These are phyloP conservation scores for Philopotamus ludificatus DNA, from an alignment of 1,140 invertebrate genomes.

Conservation along the genomic window DNA sequence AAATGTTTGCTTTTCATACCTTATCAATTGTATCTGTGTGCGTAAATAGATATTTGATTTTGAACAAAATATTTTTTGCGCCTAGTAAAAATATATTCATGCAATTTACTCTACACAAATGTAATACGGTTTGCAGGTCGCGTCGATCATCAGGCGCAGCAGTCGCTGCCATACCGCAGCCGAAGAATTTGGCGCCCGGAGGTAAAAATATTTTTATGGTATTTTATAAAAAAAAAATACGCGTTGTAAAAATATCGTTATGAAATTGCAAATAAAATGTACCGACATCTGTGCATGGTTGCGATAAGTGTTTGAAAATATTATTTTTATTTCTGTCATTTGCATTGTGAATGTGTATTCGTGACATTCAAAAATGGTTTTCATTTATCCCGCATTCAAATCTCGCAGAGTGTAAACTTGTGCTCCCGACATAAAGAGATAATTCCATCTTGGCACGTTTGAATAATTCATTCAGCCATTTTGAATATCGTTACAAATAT, in stretches of 20 bases:
- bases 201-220: conserved; percentile 54
- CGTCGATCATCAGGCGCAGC: conserved; percentile 72
- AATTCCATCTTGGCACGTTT: background rate
- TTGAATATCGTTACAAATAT: background rate
- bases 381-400: background rate
- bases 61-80: background rate
- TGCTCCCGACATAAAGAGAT: background rate
- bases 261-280: too few relatives aligned
- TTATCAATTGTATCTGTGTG: too few relatives aligned
- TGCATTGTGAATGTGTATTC: background rate
- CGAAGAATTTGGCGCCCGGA: conserved; percentile 69
- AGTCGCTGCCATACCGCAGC: conserved; percentile 67
- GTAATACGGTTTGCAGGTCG: conserved; percentile 60
- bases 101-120: conserved; percentile 19
- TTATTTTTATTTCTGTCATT: too few relatives aligned
- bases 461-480: background rate
- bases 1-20: too few relatives aligned
- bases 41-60: too few relatives aligned
- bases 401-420: background rate
- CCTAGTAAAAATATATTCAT: conserved; percentile 8
- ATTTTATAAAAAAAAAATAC: too few relatives aligned
- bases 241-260: too few relatives aligned
- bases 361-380: background rate
- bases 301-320: too few relatives aligned
- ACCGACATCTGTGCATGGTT: too few relatives aligned